Evolutionary conservation across 2,113 vertebrate genomes (phyloP).

Genomic region (Neofelis nebulosa): DNA sequence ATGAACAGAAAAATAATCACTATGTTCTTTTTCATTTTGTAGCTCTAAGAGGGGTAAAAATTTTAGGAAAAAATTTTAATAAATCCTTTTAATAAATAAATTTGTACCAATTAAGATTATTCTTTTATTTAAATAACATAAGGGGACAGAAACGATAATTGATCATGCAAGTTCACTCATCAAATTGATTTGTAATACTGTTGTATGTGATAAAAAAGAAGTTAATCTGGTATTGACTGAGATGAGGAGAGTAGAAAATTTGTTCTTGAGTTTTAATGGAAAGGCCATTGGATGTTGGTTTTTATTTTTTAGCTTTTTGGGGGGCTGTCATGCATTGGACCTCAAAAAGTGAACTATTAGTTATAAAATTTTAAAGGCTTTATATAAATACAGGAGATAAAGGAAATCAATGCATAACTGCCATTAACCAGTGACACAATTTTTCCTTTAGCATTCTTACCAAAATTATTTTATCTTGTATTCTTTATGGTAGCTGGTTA

Average conservation of each 20-base stretch:
- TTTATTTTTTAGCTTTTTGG: not conserved
- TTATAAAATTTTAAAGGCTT: not conserved
- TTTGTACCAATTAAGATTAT: not conserved
- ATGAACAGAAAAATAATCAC: not conserved
- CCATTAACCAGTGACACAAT: not conserved
- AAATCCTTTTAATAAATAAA: not conserved
- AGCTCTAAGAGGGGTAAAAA: not conserved
- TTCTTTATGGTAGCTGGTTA: not conserved
- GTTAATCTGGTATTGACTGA: not conserved
- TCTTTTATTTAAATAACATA: not conserved
- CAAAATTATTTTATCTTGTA: not conserved
- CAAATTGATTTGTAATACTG: not conserved
- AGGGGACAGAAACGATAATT: not conserved
- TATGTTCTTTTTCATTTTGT: not conserved
- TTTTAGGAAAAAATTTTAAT: not conserved
- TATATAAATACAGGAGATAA: not conserved
- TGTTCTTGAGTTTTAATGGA: not conserved
- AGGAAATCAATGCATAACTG: not conserved
- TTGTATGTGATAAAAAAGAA: slow-evolving; percentile 3
- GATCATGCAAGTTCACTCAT: slow-evolving; percentile 23
- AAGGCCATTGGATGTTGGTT: not conserved
- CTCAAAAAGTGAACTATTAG: not conserved
- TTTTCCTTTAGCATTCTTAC: not conserved
- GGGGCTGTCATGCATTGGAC: not conserved
- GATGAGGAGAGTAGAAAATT: not conserved